Evolutionary conservation across 2,888 invertebrate genomes (phyloP), one percentile per base, ranked within the genome.

Genomic region (Oscheius sp.): DNA sequence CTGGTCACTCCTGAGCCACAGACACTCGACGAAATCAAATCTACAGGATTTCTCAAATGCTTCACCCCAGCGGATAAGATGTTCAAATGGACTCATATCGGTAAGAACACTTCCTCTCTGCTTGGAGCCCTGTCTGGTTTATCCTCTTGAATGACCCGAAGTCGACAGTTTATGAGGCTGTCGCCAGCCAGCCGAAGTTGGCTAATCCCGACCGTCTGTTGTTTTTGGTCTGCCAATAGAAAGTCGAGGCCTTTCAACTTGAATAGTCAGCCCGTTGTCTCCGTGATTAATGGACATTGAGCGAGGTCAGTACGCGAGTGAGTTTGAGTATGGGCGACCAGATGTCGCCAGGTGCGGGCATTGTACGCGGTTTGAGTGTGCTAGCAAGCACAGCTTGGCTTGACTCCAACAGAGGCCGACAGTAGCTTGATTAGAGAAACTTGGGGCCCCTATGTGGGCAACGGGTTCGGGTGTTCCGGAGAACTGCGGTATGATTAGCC

Each of bases 11-110:
- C 27, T 0, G 41, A 68, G 0, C 70, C 1, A 53, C 66, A 1
- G 63, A 66, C 74, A 6, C n/a, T 59, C 5, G 74, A 73, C 0
- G 71, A 77, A 3, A 74, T 76, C 18, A 58, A 49, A 16, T 58
- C 12, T 1, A 64, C 27, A 0, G 69, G 76, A 13, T 2, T 41
- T 1, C 13, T 81, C 12, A 72, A 72, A 12, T 59, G 77, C 6
- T 78, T 81, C 45, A 72, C 66, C 27, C 71, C 76, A 0, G 76
- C 83, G 6, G 83, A 83, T 45, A 83, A 83, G 64, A 41, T 83
- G 1, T 78, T 76, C 76, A 83, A 83, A 63, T 83, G 83, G 83
- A 76, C 69, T 21, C 64, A 66, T 45, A 43, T 83, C 1, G 83
- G 77, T 77, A n/a, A 49, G 72, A 6, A 25, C 23, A 16, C 55